phyloP scores from a whole-genome alignment of 2,113 vertebrate genomes.

The Oreochromis tanganicae region DNA sequence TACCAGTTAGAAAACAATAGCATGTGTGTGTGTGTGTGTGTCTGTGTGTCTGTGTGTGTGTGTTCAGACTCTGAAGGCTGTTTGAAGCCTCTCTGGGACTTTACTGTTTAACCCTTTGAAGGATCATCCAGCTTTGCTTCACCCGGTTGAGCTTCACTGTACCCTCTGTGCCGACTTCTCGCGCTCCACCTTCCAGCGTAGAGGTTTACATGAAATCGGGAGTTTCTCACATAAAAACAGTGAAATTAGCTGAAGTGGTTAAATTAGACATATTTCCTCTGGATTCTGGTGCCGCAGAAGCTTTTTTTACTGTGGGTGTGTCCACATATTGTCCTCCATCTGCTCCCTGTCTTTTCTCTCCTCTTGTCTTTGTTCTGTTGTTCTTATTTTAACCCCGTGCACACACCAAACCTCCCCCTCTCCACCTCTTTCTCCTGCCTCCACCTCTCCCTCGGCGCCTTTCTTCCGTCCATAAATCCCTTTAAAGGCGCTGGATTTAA shows the following conservation, averaged over 20 bases:
- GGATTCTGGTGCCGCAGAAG: background rate
- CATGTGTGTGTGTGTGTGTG: background rate
- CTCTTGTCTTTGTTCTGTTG: background rate
- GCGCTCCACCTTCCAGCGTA: background rate
- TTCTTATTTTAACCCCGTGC: background rate
- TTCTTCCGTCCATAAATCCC: background rate
- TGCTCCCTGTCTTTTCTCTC: background rate
- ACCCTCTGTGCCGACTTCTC: background rate
- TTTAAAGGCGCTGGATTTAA: background rate
- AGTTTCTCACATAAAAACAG: background rate
- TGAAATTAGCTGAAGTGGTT: too few species aligned
- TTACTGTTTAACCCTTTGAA: background rate
- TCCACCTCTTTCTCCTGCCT: background rate
- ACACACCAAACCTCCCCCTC: background rate
- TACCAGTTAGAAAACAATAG: background rate
- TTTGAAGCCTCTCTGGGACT: background rate
- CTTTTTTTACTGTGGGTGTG: background rate
- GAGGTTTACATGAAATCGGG: background rate
- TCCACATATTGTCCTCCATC: background rate
- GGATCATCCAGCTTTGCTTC: background rate
- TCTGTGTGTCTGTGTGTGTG: background rate
- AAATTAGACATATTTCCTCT: background rate
- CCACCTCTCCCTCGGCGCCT: background rate
- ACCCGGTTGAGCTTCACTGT: background rate
- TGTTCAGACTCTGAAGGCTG: background rate